Evolutionary conservation across 2,797 vertebrate genomes (phyloP), one percentile per base, ranked within the genome.

Genomic region (Enteromius fasciolatus): DNA sequence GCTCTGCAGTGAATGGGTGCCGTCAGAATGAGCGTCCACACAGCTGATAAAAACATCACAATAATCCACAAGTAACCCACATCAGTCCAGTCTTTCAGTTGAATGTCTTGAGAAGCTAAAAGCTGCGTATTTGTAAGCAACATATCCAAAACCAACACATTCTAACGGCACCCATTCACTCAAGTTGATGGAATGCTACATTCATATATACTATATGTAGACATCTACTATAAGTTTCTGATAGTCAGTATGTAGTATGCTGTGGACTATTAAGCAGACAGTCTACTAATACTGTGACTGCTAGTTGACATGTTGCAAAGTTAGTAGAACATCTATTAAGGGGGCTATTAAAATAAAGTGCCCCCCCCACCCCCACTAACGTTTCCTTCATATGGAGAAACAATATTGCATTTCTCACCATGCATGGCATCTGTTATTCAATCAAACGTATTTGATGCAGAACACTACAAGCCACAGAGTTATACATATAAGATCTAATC

Each of bases 401-500:
- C 28, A 50, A 18, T 33, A 79, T 72, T 84, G 46, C 75, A 50
- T 64, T 44, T 57, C 36, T 82, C n/a, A 84, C 36, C 73, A 74
- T 81, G 68, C 74, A 46, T 54, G 15, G 20, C n/a, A 73, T 80
- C 36, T 17, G 52, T 18, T 77, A 83, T 79, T 44, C 50, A 66
- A 79, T 44, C 33, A 1, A 18, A 50, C 48, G 0, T n/a, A 44
- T 23, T 17, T 44, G 44, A 74, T 28, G 23, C 39, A 69, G 31
- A 66, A 82, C 76, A 74, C 76, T 76, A 44, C 72, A 72, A 74
- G n/a, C 33, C 81, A 77, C 57, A 48, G 41, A 74, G 61, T 79
- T 73, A 74, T 77, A 81, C 10, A 28, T 20, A 28, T 15, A 31
- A 83, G 80, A 85, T 87, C 17, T 48, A 72, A 84, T 86, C 83